These are phyloP conservation scores for Pristiophorus japonicus DNA, from an alignment of 2,113 vertebrate species.

Conservation along the genomic window DNA sequence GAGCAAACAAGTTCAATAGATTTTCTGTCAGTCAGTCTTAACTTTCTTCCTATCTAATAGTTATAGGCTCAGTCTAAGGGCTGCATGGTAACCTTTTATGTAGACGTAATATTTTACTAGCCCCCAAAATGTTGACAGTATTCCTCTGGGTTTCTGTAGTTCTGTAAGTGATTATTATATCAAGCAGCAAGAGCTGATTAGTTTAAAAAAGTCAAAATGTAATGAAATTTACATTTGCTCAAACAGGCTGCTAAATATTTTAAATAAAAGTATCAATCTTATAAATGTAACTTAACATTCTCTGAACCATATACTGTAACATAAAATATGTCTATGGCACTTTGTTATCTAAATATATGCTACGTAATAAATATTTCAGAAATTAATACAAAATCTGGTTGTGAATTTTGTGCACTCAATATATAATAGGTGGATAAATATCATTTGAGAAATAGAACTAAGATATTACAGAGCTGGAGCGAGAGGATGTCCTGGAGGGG, in stretches of 20 bases:
- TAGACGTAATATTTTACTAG: slow-evolving; percentile 4
- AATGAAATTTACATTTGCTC: not conserved
- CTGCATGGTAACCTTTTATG: slow-evolving; percentile 28
- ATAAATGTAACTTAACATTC: not conserved
- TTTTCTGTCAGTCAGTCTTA: slow-evolving; percentile 54
- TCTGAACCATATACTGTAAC: not conserved
- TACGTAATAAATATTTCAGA: not conserved
- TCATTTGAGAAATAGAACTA: not conserved
- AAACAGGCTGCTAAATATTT: not conserved
- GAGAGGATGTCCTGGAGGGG: too few relatives aligned
- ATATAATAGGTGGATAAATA: not conserved
- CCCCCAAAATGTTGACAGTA: slow-evolving; percentile 1
- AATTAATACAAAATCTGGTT: not conserved
- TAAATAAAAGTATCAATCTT: not conserved
- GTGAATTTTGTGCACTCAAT: not conserved
- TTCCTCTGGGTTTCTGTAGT: not conserved
- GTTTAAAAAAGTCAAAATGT: not conserved
- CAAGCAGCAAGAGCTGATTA: not conserved
- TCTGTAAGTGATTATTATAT: slow-evolving; percentile 5
- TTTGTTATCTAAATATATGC: not conserved
- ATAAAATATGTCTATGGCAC: not conserved
- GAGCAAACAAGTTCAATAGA: slow-evolving; percentile 44
- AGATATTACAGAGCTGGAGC: too few relatives aligned
- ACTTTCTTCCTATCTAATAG: slow-evolving; percentile 39
- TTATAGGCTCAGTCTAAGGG: slow-evolving; percentile 27